Base-by-base conservation (phyloP, 1,140 invertebrate species). In the Cherax quadricarinatus region DNA sequence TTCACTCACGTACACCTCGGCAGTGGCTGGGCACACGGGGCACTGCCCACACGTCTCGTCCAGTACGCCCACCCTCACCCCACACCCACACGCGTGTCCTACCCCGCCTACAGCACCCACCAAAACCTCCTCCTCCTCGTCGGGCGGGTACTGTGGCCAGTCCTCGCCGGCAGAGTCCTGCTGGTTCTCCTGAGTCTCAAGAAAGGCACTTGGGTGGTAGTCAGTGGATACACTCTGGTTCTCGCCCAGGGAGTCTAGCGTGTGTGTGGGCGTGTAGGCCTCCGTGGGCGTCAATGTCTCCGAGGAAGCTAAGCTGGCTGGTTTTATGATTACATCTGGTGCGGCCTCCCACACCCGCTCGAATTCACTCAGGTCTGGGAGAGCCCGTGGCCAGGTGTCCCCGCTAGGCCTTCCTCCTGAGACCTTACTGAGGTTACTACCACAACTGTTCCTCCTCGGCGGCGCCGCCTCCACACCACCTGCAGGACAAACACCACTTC, bases 1-100 rank as follows among this genome's bases (percentile, higher is more conserved):
- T 66, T 91, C 89, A 70, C 89, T 91, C 21, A 91, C 89, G 83
- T 91, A 91, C 70, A 91, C 89, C n/a, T 73, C 66, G 89, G 89
- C 84, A 14, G 75, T 82, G 30, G 82, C 53, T 16, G 89, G 89
- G 24, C 89, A 91, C 53, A 60, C 81, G 16, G 82, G 83, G 78
- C 89, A 91, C 78, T 83, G 66, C 57, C 51, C 89, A 48, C 88
- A 70, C 12, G 82, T 7, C 83, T 91, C 89, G 53, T 91, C 89
- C 89, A 91, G 53, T 7, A 62, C 89, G 21, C 81, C 88, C 30
- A 83, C 88, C 80, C 70, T 18, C 16, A 85, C 89, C 9, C 89
- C 89, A 60, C 89, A 91, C 48, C 89, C 89, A 80, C 89, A 91
- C 1, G 89, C 89, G 66, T 53, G 89, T 10, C 83, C 89, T 16